phyloP scores from a whole-genome alignment of 2,113 vertebrate species.

The Hippopotamus amphibius region DNA sequence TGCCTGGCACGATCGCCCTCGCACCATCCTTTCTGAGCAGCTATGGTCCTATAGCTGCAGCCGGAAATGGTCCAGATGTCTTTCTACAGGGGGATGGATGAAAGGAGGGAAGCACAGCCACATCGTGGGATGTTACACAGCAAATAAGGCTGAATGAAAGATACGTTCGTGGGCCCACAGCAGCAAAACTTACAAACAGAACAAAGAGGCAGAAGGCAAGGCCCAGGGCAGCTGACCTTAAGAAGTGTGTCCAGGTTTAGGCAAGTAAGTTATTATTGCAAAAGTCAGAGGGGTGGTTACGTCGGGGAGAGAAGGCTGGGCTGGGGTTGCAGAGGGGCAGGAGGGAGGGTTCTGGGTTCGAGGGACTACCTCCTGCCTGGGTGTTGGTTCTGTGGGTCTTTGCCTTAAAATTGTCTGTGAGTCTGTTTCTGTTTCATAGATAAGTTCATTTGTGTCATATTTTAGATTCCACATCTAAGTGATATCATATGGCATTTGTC shows the following conservation, averaged over 20 bases:
- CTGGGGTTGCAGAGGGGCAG: not conserved
- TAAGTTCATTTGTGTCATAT: not conserved
- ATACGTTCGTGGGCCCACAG: accelerated
- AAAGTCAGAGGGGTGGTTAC: accelerated
- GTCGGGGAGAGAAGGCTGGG: accelerated
- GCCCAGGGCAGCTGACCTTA: accelerated
- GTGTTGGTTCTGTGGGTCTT: not conserved
- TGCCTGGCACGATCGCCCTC: accelerated
- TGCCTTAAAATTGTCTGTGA: accelerated
- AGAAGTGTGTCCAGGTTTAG: not conserved
- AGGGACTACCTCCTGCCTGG: not conserved
- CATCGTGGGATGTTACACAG: not conserved
- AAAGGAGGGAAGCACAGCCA: accelerated
- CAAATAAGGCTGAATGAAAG: not conserved
- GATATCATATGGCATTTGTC: not conserved
- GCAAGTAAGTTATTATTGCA: accelerated
- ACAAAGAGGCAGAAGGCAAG: too few species aligned
- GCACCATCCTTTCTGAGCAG: accelerated
- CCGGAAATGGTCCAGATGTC: accelerated
- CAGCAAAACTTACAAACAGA: accelerated
- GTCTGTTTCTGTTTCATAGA: not conserved
- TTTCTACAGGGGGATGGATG: accelerated
- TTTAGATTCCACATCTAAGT: not conserved
- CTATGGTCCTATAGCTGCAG: accelerated
- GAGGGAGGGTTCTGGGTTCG: not conserved